Conservation (phyloP, 2,888 invertebrate genomes). For the Limnephilus rhombicus region DNA sequence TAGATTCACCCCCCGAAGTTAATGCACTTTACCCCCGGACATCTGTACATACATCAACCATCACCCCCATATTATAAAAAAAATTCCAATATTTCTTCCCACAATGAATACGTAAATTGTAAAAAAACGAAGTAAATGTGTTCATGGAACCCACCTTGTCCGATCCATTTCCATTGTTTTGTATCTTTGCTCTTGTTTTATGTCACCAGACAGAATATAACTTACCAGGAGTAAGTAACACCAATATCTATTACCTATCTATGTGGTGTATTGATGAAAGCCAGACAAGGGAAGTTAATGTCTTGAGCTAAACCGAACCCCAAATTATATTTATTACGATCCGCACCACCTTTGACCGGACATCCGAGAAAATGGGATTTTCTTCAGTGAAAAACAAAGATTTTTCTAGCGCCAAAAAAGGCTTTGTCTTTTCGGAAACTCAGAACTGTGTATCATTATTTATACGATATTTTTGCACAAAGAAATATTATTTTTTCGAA, state of each 20-base stretch:
- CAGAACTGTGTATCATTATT: not conserved
- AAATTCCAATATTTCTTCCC: too few relatives aligned
- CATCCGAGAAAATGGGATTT: not conserved
- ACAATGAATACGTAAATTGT: too few relatives aligned
- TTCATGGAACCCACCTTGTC: not conserved
- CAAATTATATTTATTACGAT: slow-evolving; percentile 16
- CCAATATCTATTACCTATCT: not conserved
- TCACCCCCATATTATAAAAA: too few relatives aligned
- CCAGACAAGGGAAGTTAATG: not conserved
- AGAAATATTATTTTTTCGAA: not conserved
- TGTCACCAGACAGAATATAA: not conserved
- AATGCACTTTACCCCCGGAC: too few relatives aligned
- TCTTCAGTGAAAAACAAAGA: not conserved
- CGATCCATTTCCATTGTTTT: not conserved
- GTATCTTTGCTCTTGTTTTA: not conserved
- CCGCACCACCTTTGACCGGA: not conserved
- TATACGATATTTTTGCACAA: not conserved
- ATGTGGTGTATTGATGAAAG: not conserved
- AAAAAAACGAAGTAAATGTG: too few relatives aligned
- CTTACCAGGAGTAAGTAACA: not conserved
- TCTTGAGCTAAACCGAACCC: slow-evolving; percentile 16
- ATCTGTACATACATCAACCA: too few relatives aligned
- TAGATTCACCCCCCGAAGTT: too few relatives aligned
- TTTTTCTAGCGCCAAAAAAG: not conserved
- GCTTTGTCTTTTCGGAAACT: not conserved